phyloP scores from a whole-genome alignment of 2,797 vertebrate species.

The Graptemys geographica region DNA sequence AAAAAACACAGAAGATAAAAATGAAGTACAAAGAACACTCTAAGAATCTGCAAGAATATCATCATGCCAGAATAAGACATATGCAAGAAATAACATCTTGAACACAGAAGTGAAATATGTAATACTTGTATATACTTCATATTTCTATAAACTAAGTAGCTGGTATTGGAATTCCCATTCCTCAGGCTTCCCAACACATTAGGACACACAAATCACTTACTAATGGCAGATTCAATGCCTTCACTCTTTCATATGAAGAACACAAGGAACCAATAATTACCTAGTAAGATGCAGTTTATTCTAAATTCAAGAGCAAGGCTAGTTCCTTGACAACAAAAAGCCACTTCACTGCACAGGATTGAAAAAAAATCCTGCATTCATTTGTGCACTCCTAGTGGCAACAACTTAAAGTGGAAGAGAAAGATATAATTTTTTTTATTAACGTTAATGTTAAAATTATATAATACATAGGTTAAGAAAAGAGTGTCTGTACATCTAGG shows the following conservation, averaged over 20 bases:
- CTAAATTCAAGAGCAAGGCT: constrained; percentile 62
- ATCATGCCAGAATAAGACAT: rapidly evolving
- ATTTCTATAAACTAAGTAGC: neutral
- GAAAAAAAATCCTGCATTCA: rapidly evolving
- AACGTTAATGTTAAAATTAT: rapidly evolving
- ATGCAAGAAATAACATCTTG: neutral
- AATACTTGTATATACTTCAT: neutral
- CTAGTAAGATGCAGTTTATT: constrained; percentile 13
- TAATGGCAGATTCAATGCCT: neutral
- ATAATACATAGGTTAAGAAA: neutral
- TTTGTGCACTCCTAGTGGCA: neutral
- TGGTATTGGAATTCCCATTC: neutral
- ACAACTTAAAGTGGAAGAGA: neutral
- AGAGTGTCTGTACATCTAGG: too few relatives aligned
- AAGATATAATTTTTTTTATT: neutral
- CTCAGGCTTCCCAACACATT: neutral
- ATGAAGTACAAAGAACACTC: neutral
- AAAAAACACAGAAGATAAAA: neutral
- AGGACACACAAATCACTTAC: neutral
- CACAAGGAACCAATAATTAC: neutral
- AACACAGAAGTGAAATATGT: rapidly evolving
- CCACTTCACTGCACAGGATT: neutral
- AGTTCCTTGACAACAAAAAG: constrained; percentile 42
- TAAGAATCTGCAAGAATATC: neutral
- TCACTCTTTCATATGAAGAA: neutral